A percentile compares a stretch with the other conserved stretches of the same genome.
Evolutionary conservation across 2,888 invertebrate genomes (phyloP).

Genomic region (Flabesymbios commensalis): DNA sequence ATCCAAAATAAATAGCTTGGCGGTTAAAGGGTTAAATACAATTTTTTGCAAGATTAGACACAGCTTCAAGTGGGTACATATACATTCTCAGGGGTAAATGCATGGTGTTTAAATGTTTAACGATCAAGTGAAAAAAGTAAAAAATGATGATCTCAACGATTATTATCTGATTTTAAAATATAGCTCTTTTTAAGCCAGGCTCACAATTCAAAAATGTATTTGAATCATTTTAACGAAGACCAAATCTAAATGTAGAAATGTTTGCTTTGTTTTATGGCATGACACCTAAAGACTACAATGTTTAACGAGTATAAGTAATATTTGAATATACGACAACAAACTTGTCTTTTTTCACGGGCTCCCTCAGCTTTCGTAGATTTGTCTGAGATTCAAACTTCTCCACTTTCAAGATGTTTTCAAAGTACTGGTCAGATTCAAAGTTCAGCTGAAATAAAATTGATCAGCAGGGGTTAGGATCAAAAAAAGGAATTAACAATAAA

Average conservation of each 20-base stretch:
- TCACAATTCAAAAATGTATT: background rate
- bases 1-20: no score
- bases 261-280: background rate
- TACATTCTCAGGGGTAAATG: no score
- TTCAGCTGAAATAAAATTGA: conserved; percentile 37
- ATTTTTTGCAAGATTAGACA: no score
- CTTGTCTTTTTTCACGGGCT: conserved; percentile 50
- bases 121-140: no score
- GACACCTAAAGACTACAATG: background rate
- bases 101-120: no score
- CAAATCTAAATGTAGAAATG: background rate
- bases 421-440: conserved; percentile 46
- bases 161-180: background rate
- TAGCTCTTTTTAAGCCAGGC: background rate
- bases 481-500: background rate
- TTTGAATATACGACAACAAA: no score
- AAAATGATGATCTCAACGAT: no score
- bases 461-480: background rate
- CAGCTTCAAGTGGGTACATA: no score
- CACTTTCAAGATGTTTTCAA: conserved; percentile 49
- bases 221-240: background rate
- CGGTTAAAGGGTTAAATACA: no score
- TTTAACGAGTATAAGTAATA: background rate
- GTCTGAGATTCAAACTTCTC: conserved; percentile 44
- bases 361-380: conserved; percentile 43